Conservation (phyloP, 1,140 invertebrate species). For the Spodoptera litura region DNA sequence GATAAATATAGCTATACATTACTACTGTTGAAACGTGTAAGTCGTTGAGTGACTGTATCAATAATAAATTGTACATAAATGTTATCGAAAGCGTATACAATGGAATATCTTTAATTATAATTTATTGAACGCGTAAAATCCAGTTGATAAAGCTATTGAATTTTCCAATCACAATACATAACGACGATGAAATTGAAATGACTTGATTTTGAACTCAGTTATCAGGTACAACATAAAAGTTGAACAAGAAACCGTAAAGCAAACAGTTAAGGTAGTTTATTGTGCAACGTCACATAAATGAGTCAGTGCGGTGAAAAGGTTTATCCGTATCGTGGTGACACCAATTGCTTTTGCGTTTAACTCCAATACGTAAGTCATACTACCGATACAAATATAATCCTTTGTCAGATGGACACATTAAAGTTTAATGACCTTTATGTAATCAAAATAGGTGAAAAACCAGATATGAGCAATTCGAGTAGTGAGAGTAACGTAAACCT, state of each 20-base stretch:
- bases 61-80: no score
- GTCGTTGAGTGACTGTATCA: no score
- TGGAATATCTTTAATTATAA: no score
- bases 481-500: neutral
- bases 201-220: no score
- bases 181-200: no score
- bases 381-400: neutral
- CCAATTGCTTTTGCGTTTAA: conserved; percentile 11
- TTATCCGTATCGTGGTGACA: neutral
- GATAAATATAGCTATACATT: no score
- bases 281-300: neutral
- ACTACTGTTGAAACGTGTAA: no score
- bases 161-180: no score
- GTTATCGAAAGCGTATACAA: no score
- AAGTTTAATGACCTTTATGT: conserved; percentile 9
- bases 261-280: conserved; percentile 4
- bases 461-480: neutral
- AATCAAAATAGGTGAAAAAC: conserved; percentile 11
- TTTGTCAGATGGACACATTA: neutral
- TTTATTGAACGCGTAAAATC: no score
- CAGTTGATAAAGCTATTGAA: no score
- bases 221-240: neutral
- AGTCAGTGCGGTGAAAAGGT: conserved; percentile 13
- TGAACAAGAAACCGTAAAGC: neutral
- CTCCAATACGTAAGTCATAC: neutral